These are phyloP conservation scores for Rambutsinella grinnellia DNA, from an alignment of 2,888 invertebrate genomes.

Conservation along the genomic window DNA sequence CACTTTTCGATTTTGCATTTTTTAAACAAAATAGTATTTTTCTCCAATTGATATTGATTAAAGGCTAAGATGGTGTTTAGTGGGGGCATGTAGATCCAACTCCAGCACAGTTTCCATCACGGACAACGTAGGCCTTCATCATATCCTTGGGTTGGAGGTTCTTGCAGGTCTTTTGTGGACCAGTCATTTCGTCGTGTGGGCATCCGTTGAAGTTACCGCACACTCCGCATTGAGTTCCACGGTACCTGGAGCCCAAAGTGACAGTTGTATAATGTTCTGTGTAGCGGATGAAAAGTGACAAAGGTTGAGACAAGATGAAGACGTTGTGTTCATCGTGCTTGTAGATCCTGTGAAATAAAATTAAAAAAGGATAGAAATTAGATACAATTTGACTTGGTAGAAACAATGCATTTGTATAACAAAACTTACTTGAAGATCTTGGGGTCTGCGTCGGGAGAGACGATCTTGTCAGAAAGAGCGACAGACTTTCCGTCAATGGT, in stretches of 20 bases:
- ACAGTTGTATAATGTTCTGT: conserved; percentile 65
- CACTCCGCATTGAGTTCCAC: conserved; percentile 65
- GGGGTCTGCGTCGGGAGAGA: conserved; percentile 58
- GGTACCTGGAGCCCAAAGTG: conserved; percentile 63
- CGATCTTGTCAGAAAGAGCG: conserved; percentile 60
- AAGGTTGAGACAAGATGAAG: conserved; percentile 57
- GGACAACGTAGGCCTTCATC: conserved; percentile 65
- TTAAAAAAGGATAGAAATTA: background rate
- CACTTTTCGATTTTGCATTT: background rate
- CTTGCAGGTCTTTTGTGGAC: conserved; percentile 61
- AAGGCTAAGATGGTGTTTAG: background rate
- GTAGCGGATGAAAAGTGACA: conserved; percentile 64
- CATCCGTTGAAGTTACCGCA: conserved; percentile 66
- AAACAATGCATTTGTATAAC: background rate
- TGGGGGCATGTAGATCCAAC: conserved; percentile 48
- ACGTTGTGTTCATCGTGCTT: conserved; percentile 64
- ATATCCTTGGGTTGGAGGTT: conserved; percentile 61
- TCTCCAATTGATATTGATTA: background rate
- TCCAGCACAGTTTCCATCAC: conserved; percentile 63
- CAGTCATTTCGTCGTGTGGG: conserved; percentile 62
- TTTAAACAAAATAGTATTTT: background rate
- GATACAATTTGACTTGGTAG: background rate
- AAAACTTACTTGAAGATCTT: conserved; percentile 64
- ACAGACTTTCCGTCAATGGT: conserved; percentile 58
- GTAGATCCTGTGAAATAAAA: conserved; percentile 39